Percentiles rank a stretch among this genome's conserved stretches.
These are phyloP conservation scores for Berghia stephanieae DNA, from an alignment of 1,140 invertebrate genomes.

Conservation along the genomic window DNA sequence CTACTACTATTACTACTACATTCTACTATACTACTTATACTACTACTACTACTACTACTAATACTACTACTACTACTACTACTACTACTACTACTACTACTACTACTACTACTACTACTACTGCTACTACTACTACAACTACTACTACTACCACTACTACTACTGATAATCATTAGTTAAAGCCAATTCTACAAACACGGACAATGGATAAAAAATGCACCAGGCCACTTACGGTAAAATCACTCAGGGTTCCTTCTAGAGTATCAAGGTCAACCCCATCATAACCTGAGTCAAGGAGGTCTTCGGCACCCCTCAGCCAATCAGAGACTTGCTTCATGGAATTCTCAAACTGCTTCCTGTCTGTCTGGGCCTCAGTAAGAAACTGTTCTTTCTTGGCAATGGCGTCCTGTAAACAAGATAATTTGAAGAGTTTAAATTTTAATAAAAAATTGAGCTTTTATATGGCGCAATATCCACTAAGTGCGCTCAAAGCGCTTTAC, in stretches of 20 bases:
- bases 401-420: constrained; percentile 40
- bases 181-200: not conserved
- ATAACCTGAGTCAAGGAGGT: constrained; percentile 79
- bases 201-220: not conserved
- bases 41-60: too few relatives aligned
- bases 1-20: too few relatives aligned
- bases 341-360: constrained; percentile 72
- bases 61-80: too few relatives aligned
- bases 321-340: constrained; percentile 74
- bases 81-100: too few relatives aligned
- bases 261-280: constrained; percentile 86
- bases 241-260: constrained; percentile 81
- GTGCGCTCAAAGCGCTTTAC: too few relatives aligned
- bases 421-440: too few relatives aligned
- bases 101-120: too few relatives aligned
- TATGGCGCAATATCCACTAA: too few relatives aligned
- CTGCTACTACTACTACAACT: too few relatives aligned
- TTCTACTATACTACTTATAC: too few relatives aligned
- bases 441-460: too few relatives aligned
- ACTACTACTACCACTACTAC: too few relatives aligned
- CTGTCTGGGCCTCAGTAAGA: constrained; percentile 71
- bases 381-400: constrained; percentile 81
- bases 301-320: constrained; percentile 87
- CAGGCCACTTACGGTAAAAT: constrained; percentile 76
- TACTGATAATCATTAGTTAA: not conserved